These are phyloP conservation scores for Shargacucullia verbasci DNA, from an alignment of 2,888 invertebrate genomes.

Conservation along the genomic window DNA sequence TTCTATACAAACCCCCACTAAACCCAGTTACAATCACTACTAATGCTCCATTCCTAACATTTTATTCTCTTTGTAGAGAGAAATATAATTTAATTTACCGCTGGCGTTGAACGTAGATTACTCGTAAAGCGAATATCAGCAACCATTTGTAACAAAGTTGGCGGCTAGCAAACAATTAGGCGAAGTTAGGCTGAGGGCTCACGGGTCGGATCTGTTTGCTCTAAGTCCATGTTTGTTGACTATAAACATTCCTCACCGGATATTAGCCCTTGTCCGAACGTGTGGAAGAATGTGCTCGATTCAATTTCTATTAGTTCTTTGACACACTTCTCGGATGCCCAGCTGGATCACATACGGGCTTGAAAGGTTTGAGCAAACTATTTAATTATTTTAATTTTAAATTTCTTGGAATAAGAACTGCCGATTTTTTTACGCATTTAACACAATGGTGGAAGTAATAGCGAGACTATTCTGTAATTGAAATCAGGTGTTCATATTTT, in stretches of 20 bases:
- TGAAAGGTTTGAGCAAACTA: conserved; percentile 14
- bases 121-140: conserved; percentile 63
- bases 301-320: conserved; percentile 65
- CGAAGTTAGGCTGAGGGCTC: conserved; percentile 72
- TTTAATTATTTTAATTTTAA: conserved; percentile 8
- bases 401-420: too few relatives aligned
- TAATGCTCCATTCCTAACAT: conserved; percentile 21
- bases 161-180: conserved; percentile 75
- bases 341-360: conserved; percentile 45
- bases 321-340: conserved; percentile 44
- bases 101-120: conserved; percentile 54
- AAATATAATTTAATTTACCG: conserved; percentile 50
- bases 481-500: too few relatives aligned
- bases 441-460: too few relatives aligned
- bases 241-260: conserved; percentile 82
- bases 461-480: too few relatives aligned
- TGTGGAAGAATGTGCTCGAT: conserved; percentile 70
- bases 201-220: conserved; percentile 74
- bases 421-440: too few relatives aligned
- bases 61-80: conserved; percentile 38
- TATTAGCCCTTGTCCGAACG: conserved; percentile 84
- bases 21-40: conserved; percentile 20
- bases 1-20: not conserved
- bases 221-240: conserved; percentile 78
- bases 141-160: conserved; percentile 74